Percentiles rank a stretch among this genome's conserved stretches.
Conservation (phyloP, 2,888 invertebrate species). For the Drosophila atripex region DNA sequence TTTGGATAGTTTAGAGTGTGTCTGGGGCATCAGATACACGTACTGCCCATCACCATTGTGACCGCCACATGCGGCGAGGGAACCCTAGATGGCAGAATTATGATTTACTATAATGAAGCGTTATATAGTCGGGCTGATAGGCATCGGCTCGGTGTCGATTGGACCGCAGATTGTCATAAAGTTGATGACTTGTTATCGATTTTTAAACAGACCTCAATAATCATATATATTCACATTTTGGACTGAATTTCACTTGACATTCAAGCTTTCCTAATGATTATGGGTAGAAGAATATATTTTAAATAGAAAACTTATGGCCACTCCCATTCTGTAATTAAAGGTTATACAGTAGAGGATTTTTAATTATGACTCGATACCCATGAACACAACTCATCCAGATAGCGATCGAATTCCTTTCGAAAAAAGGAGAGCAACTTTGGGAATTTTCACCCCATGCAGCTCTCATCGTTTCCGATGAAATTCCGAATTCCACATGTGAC, state of each 20-base stretch:
- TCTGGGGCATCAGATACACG: conserved; percentile 36
- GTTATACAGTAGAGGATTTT: neutral
- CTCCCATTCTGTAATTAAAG: neutral
- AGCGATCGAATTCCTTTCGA: conserved; percentile 28
- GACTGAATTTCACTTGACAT: neutral
- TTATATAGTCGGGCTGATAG: conserved; percentile 70
- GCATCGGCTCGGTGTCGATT: conserved; percentile 62
- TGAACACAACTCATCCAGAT: conserved; percentile 8
- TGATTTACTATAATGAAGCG: conserved; percentile 77
- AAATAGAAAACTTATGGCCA: neutral
- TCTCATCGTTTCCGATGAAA: conserved; percentile 25
- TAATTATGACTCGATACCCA: neutral
- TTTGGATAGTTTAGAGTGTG: conserved; percentile 75
- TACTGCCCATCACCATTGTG: conserved; percentile 27
- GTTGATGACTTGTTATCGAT: conserved; percentile 78
- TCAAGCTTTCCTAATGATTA: conserved; percentile 13
- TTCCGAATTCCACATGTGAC: conserved; percentile 47
- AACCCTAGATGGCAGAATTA: conserved; percentile 60
- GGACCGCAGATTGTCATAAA: conserved; percentile 54
- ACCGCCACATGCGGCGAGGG: conserved; percentile 61
- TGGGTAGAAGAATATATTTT: neutral
- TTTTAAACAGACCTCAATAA: conserved; percentile 73
- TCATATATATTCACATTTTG: conserved; percentile 38
- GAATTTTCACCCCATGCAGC: conserved; percentile 22
- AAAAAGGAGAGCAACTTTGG: conserved; percentile 41